Evolutionary conservation across 2,113 vertebrate genomes (phyloP).

Genomic region (Poeciliopsis turrubarensis): DNA sequence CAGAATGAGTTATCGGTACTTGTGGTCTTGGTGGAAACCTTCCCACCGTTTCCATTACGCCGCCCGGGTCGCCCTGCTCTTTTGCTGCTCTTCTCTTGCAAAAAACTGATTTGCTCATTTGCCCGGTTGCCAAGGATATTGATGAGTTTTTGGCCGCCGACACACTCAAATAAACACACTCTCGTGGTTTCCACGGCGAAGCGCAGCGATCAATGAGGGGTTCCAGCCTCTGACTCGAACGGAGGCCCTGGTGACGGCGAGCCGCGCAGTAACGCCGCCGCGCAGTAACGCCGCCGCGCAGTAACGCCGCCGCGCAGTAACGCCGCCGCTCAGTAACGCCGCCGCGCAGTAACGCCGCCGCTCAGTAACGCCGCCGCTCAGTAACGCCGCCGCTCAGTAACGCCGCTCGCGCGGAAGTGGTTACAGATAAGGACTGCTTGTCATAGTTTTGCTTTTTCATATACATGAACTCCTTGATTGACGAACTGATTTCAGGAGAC

Average conservation of each 20-base stretch:
- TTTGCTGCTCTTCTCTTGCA: slow-evolving; percentile 12
- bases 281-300: slow-evolving; percentile 7
- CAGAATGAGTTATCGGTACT: slow-evolving; percentile 13
- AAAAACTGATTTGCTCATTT: slow-evolving; percentile 37
- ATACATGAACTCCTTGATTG: slow-evolving; percentile 20
- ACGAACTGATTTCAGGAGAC: slow-evolving; percentile 52
- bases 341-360: slow-evolving; percentile 13
- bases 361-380: background rate
- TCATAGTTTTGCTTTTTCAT: slow-evolving; percentile 1
- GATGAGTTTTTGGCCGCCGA: slow-evolving; percentile 54
- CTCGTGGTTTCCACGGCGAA: slow-evolving; percentile 58
- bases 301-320: too few relatives aligned
- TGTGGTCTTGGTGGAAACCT: background rate
- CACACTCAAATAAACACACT: slow-evolving; percentile 55
- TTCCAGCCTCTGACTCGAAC: slow-evolving; percentile 28
- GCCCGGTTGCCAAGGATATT: slow-evolving; percentile 51
- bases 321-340: background rate
- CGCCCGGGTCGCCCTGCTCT: slow-evolving; percentile 10
- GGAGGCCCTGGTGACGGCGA: slow-evolving; percentile 21
- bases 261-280: background rate
- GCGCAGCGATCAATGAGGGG: slow-evolving; percentile 45
- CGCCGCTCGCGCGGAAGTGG: slow-evolving; percentile 15
- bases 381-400: slow-evolving; percentile 1
- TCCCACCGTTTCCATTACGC: slow-evolving; percentile 40
- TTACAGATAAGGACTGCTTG: slow-evolving; percentile 35